Conservation (phyloP, 2,113 vertebrate species). For the Echinops telfairi region DNA sequence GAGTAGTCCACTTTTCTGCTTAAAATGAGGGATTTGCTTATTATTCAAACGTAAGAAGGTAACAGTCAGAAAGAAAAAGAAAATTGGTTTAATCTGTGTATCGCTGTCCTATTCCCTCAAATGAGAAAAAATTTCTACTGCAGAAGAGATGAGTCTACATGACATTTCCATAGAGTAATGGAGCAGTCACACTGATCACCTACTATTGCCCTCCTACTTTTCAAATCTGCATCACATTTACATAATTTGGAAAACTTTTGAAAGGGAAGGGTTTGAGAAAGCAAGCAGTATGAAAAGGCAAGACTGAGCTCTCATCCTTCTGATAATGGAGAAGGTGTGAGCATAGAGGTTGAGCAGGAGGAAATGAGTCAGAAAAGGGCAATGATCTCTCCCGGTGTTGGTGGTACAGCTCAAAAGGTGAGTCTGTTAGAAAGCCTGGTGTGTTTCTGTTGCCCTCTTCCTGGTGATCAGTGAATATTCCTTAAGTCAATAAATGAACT, state of each 20-base stretch:
- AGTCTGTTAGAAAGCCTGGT: too few relatives aligned
- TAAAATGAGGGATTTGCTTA: slow-evolving; percentile 23
- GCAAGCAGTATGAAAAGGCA: not conserved
- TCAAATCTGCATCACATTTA: not conserved
- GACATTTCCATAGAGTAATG: not conserved
- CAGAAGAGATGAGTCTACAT: not conserved
- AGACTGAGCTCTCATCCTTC: not conserved
- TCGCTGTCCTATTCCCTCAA: not conserved
- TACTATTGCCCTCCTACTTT: not conserved
- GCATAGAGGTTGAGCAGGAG: not conserved
- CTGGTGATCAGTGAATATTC: not conserved
- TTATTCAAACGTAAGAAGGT: not conserved
- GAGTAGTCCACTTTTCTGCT: slow-evolving; percentile 27
- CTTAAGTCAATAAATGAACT: not conserved
- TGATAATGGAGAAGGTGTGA: too few relatives aligned
- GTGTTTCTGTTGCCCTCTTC: rapidly evolving
- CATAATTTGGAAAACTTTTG: not conserved
- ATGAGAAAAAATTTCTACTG: not conserved
- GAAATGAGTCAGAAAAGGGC: not conserved
- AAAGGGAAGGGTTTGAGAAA: not conserved
- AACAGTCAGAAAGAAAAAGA: not conserved
- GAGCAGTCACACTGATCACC: not conserved
- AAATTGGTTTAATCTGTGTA: not conserved
- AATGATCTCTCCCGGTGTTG: too few relatives aligned
- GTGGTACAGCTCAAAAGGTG: rapidly evolving